These are phyloP conservation scores for Crocidura indochinensis DNA, from an alignment of 2,797 vertebrate species.

Conservation along the genomic window DNA sequence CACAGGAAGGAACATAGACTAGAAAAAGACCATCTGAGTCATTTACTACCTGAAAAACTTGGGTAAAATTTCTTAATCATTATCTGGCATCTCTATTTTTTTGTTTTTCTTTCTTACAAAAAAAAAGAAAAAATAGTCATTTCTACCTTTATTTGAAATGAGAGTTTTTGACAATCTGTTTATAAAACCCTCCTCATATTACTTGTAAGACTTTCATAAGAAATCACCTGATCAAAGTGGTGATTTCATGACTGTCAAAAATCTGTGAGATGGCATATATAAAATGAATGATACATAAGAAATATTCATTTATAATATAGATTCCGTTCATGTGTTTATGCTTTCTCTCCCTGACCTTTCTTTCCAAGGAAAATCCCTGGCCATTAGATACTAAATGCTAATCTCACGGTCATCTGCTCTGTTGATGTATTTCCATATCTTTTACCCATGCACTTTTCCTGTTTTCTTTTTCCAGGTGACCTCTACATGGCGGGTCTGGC, in stretches of 20 bases:
- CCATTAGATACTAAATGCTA: background rate
- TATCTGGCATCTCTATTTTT: background rate
- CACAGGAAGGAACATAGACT: background rate
- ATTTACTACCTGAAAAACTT: background rate
- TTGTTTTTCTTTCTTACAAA: background rate
- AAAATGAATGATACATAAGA: background rate
- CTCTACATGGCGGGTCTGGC: slow-evolving; percentile 98
- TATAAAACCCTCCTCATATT: slow-evolving; percentile 5
- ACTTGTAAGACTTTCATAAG: slow-evolving; percentile 5
- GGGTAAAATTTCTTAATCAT: background rate
- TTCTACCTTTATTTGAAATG: background rate
- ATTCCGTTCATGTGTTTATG: background rate
- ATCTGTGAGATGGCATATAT: background rate
- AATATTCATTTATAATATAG: background rate
- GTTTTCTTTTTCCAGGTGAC: slow-evolving; percentile 91
- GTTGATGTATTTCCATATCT: background rate
- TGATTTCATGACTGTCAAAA: slow-evolving; percentile 9
- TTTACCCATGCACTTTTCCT: background rate
- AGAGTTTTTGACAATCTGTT: slow-evolving; percentile 31
- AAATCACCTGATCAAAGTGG: background rate
- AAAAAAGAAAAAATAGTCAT: background rate
- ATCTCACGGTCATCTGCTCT: background rate
- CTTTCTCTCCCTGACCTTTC: background rate
- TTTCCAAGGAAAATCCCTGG: too few relatives aligned
- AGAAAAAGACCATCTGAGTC: slow-evolving; percentile 12